Base-by-base conservation (phyloP, 2,888 invertebrate species). In the Coenonympha arcania region DNA sequence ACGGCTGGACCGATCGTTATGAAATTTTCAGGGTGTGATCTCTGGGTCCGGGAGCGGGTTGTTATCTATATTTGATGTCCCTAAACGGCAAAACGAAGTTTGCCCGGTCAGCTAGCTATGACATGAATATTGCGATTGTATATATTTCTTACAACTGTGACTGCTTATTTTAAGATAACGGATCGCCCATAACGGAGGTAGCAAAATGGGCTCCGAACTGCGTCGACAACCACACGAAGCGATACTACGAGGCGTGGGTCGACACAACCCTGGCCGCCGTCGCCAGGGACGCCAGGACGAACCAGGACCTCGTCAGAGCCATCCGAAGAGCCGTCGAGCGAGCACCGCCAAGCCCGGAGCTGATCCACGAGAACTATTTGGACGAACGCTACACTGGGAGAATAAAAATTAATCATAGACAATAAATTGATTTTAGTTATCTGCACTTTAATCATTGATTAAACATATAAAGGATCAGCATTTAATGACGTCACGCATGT, bases 201-300 rank as follows among this genome's bases (percentile, higher is more conserved):
- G 78, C 79, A 0, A 76, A 74, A 58, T 83, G 81, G 83, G 71
- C 68, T 1, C 76, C 81, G 0, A 59, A 63, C 0, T 67, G 67
- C 2, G 48, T 72, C 0, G 69, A 63, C 2, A 57, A 63, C 0
- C 71, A 75, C n/a, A 75, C 79, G 0, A 72, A 72, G 40, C 77
- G 76, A 0, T 83, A 81, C 30, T 84, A 85, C 60, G 83, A 83
- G 34, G 84, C 84, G 0, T 85, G 84, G 84, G 72, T 85, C 0
- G 64, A 76, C 33, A 81, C 78, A 0, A 76, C 76, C 0, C 41
- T 79, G 0, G 68, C 79, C 0, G 79, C 80, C 0, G 63, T 77
- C 0, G 62, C 73, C 0, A 76, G 66, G 51, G 59, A 60, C n/a
- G 54, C 66, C 64, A 26, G 28, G 22, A 60, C 66, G 11, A 68